phyloP scores from a whole-genome alignment of 2,113 vertebrate genomes.

The Gymnogyps californianus region DNA sequence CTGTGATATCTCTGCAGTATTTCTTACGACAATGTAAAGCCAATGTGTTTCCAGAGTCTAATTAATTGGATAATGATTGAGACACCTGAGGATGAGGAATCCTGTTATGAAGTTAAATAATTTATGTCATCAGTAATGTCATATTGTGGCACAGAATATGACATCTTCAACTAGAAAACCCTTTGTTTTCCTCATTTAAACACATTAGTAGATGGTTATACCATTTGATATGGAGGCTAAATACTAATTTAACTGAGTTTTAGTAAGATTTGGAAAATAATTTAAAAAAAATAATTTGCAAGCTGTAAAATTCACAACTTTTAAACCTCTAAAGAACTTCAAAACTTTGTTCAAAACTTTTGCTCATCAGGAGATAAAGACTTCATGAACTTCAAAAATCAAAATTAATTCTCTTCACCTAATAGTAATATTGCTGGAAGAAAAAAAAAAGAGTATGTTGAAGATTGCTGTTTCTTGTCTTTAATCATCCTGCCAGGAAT shows the following conservation, averaged over 20 bases:
- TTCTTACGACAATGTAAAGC: background rate
- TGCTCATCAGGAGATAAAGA: background rate
- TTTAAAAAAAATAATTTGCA: background rate
- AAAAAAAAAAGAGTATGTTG: background rate
- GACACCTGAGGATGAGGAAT: constrained; percentile 3
- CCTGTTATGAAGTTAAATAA: background rate
- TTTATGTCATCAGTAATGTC: background rate
- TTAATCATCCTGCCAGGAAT: background rate
- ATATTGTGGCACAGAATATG: background rate
- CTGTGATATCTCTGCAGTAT: background rate
- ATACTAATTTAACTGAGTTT: background rate
- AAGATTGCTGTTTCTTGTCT: background rate
- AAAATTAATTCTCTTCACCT: background rate
- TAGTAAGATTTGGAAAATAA: background rate
- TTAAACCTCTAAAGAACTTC: background rate
- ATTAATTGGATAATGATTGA: constrained; percentile 23
- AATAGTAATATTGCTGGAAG: background rate
- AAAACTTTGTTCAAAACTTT: background rate
- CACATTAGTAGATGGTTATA: background rate
- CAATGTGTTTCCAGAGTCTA: constrained; percentile 19
- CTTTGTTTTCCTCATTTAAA: background rate
- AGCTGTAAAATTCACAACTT: background rate
- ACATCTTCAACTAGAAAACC: background rate
- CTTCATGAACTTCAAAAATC: background rate
- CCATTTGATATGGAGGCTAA: background rate